Percentiles rank a stretch among this genome's conserved stretches.
These are phyloP conservation scores for Steinernema feltiae DNA, from an alignment of 1,140 invertebrate species.

Conservation along the genomic window DNA sequence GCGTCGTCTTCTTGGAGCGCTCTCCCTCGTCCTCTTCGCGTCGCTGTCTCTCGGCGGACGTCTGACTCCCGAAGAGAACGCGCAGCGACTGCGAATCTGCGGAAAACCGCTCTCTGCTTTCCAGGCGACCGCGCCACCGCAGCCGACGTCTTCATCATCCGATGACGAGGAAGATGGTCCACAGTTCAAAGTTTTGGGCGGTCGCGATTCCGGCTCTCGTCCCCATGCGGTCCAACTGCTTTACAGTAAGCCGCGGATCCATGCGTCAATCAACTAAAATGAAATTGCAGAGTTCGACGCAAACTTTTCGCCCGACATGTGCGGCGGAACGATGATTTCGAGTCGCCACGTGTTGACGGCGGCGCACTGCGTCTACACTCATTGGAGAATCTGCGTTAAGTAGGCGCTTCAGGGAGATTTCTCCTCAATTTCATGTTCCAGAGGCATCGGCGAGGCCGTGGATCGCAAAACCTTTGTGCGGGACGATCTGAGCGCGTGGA, in stretches of 20 bases:
- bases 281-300: not conserved
- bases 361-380: constrained; percentile 58
- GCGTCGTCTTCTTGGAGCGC: not conserved
- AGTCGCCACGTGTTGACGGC: constrained; percentile 59
- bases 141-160: not conserved
- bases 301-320: too few relatives aligned
- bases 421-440: not conserved
- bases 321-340: too few relatives aligned
- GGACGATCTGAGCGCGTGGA: not conserved
- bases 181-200: not conserved
- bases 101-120: too few relatives aligned
- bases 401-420: not conserved
- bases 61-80: not conserved
- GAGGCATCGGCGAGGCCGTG: not conserved
- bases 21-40: not conserved
- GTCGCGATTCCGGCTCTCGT: not conserved
- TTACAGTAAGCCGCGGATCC: not conserved
- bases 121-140: too few relatives aligned
- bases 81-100: not conserved
- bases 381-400: not conserved
- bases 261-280: not conserved
- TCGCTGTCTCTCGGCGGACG: not conserved
- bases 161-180: not conserved
- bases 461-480: not conserved
- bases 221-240: not conserved